These are phyloP conservation scores for Acheta domesticus DNA, from an alignment of 2,888 invertebrate genomes.

Conservation along the genomic window DNA sequence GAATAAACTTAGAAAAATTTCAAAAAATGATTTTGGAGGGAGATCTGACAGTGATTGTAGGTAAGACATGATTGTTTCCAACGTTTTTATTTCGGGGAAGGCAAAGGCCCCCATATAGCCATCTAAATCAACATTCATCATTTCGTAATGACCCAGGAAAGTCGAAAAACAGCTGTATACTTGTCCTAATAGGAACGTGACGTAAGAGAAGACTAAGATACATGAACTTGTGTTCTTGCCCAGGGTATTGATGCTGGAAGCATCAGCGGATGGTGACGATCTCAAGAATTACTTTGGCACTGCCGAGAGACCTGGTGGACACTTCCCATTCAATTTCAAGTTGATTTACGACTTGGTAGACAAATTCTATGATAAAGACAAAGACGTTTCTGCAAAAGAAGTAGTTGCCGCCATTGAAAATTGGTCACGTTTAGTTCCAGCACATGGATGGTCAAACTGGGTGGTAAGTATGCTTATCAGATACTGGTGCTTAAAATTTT, in stretches of 20 bases:
- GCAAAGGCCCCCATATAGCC: too few species aligned
- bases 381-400: constrained; percentile 51
- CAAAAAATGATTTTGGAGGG: too few species aligned
- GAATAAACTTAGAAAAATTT: too few species aligned
- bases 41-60: too few species aligned
- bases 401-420: constrained; percentile 60
- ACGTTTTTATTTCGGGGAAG: too few species aligned
- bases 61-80: too few species aligned
- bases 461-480: constrained; percentile 56
- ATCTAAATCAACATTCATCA: too few species aligned
- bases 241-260: constrained; percentile 72
- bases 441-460: constrained; percentile 66
- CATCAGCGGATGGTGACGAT: constrained; percentile 58
- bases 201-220: too few species aligned
- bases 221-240: not conserved
- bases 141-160: too few species aligned
- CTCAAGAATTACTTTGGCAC: constrained; percentile 65
- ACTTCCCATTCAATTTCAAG: constrained; percentile 77
- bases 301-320: constrained; percentile 57
- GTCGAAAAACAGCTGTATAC: too few species aligned
- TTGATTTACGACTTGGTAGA: constrained; percentile 60
- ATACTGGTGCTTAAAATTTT: not conserved
- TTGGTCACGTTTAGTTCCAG: constrained; percentile 63
- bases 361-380: constrained; percentile 38
- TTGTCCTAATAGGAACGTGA: too few species aligned